phyloP scores from a whole-genome alignment of 1,140 invertebrate genomes.

The Drosophila funebris region DNA sequence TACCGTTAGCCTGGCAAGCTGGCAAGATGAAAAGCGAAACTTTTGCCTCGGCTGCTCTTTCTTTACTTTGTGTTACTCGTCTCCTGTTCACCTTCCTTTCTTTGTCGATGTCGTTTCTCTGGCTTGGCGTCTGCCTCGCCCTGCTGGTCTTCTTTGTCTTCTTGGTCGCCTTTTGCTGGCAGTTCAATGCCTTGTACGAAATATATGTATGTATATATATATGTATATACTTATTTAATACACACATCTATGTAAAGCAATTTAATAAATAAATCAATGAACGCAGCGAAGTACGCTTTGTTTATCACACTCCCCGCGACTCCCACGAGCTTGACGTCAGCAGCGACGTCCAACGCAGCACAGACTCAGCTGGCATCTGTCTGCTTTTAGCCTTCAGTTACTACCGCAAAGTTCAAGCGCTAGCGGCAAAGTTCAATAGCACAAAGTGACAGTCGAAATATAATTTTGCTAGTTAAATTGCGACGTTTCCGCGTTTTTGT shows the following conservation, averaged over 20 bases:
- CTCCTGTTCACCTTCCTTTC: slow-evolving; percentile 1
- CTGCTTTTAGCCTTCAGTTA: slow-evolving; percentile 12
- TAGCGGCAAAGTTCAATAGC: slow-evolving; percentile 69
- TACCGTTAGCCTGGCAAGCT: slow-evolving; percentile 61
- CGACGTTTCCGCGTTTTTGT: slow-evolving; percentile 31
- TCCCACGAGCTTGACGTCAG: slow-evolving; percentile 30
- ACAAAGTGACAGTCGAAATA: slow-evolving; percentile 53
- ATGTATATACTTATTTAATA: not conserved
- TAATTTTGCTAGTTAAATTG: slow-evolving; percentile 20
- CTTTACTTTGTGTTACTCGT: slow-evolving; percentile 37
- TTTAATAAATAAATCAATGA: slow-evolving; percentile 33
- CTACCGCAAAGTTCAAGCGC: slow-evolving; percentile 51
- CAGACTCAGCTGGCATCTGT: slow-evolving; percentile 3
- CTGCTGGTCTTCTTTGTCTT: slow-evolving; percentile 56
- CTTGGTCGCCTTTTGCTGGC: slow-evolving; percentile 37
- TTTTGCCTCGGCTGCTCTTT: slow-evolving; percentile 50
- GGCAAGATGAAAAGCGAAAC: slow-evolving; percentile 73
- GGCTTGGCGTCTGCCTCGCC: slow-evolving; percentile 28
- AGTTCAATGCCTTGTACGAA: slow-evolving; percentile 59
- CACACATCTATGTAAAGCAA: slow-evolving; percentile 2
- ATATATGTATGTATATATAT: not conserved
- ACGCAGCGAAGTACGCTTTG: slow-evolving; percentile 6
- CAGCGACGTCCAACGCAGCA: not conserved
- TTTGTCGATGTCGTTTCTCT: slow-evolving; percentile 17
- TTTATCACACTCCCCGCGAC: slow-evolving; percentile 9